Evolutionary conservation across 1,140 invertebrate genomes (phyloP).

Genomic region (Drosophila elegans): DNA sequence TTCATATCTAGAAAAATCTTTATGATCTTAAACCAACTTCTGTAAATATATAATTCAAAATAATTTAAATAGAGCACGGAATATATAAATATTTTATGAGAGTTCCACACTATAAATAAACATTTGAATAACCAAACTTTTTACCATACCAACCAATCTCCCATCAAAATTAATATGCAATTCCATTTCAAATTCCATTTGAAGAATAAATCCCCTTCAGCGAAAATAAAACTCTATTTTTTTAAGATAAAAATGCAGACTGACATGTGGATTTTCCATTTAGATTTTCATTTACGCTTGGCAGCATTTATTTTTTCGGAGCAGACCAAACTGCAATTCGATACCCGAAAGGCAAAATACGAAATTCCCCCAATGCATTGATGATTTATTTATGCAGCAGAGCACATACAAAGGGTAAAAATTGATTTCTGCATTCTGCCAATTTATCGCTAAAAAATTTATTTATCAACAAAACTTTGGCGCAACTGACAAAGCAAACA

Average conservation of each 20-base stretch:
- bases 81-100: too few species aligned
- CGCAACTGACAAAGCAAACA: conserved; percentile 66
- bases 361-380: conserved; percentile 55
- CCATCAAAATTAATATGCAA: conserved; percentile 12
- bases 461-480: conserved; percentile 71
- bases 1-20: too few species aligned
- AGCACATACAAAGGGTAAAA: conserved; percentile 44
- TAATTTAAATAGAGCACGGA: too few species aligned
- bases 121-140: not conserved
- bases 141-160: not conserved
- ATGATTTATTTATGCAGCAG: conserved; percentile 77
- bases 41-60: too few species aligned
- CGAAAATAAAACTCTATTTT: conserved; percentile 1
- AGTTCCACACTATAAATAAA: not conserved
- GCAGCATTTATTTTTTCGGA: conserved; percentile 26
- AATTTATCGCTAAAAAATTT: conserved; percentile 55
- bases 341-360: conserved; percentile 12
- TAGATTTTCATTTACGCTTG: conserved; percentile 59
- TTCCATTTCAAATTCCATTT: conserved; percentile 34
- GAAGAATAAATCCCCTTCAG: conserved; percentile 1
- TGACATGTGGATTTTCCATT: conserved; percentile 43
- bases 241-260: conserved; percentile 20
- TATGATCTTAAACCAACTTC: too few species aligned
- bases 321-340: conserved; percentile 42
- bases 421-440: conserved; percentile 67